Evolutionary conservation across 2,113 vertebrate species (phyloP), one percentile per base, ranked within the genome.

Genomic region (Enhydra lutris): DNA sequence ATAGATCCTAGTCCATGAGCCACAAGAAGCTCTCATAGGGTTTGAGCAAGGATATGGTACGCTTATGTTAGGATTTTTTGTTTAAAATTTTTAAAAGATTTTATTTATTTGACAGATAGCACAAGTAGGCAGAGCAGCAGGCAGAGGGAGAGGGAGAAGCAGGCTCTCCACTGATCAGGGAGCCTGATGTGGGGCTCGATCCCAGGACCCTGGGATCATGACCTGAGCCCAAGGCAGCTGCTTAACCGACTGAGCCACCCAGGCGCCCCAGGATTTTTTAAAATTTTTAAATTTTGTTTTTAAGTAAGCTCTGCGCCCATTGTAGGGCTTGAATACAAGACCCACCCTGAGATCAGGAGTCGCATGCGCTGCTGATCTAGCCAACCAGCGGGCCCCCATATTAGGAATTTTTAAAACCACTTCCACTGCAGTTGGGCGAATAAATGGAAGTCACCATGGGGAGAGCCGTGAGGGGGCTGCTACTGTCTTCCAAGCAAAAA

Each of bases 361-460:
- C 14, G 0, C 42, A 29, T 47, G 42, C 26, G 3, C 26, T 47
- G 26, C 42, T 47, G 26, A 76, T 24, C 17, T 4, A 47, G 39
- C 74, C 26, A 47, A 7, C 26, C 74, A 78, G 26, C 0, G 2
- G 9, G 6, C 26, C 42, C 42, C 15, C n/a, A 0, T 0, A 24
- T 6, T 26, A 42, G 95, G 45, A 65, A 23, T 47, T 79, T 80
- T 89, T 36, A 80, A 34, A 36, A 91, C 29, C 47, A 47, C 52
- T 42, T 39, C 45, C 86, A 80, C 11, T 42, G 59, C 23, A 4
- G 2, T 14, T 5, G 6, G 34, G 34, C 36, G 29, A 95, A 52
- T 1, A 83, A 47, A 78, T 1, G 67, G 74, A 42, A 67, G 52
- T 9, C 4, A 47, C 74, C 29, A 0, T 14, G 31, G 76, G 61